A percentile compares a stretch with the other conserved stretches of the same genome.
These are phyloP conservation scores for Hyles vespertilio DNA, from an alignment of 1,140 invertebrate species.

Conservation along the genomic window DNA sequence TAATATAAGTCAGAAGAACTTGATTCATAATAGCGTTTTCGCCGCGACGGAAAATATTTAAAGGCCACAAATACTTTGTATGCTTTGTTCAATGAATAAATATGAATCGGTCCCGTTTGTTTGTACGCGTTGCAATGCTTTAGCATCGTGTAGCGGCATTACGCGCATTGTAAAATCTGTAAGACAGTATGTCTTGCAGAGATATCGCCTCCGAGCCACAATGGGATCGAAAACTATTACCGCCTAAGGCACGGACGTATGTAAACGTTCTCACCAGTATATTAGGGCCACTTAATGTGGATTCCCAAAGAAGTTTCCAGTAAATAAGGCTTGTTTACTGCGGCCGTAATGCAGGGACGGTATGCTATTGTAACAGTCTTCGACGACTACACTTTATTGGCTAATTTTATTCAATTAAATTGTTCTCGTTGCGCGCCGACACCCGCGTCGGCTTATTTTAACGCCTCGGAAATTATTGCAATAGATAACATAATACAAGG, in stretches of 20 bases:
- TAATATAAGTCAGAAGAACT: constrained; percentile 5
- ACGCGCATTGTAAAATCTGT: constrained; percentile 13
- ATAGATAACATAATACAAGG: constrained; percentile 52
- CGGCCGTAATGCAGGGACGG: constrained; percentile 36
- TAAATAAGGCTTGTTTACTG: constrained; percentile 68
- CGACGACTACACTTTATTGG: constrained; percentile 64
- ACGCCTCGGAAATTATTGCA: constrained; percentile 63
- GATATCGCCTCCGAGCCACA: constrained; percentile 19
- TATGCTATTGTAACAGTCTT: constrained; percentile 66
- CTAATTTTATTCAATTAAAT: constrained; percentile 75
- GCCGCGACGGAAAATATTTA: too few relatives aligned
- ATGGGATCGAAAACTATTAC: constrained; percentile 33
- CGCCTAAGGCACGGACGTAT: constrained; percentile 41
- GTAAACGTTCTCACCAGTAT: constrained; percentile 41
- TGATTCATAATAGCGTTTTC: neutral
- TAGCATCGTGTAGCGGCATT: constrained; percentile 4
- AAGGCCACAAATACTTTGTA: too few relatives aligned
- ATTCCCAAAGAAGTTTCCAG: constrained; percentile 51
- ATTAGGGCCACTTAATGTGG: constrained; percentile 55
- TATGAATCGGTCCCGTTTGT: constrained; percentile 1
- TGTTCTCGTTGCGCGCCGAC: constrained; percentile 53
- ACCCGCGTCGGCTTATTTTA: constrained; percentile 44
- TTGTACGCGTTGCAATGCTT: neutral
- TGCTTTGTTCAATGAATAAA: too few relatives aligned
- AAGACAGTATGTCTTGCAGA: constrained; percentile 13